Evolutionary conservation across 2,113 vertebrate genomes (phyloP).

Genomic region (Procapra przewalskii): DNA sequence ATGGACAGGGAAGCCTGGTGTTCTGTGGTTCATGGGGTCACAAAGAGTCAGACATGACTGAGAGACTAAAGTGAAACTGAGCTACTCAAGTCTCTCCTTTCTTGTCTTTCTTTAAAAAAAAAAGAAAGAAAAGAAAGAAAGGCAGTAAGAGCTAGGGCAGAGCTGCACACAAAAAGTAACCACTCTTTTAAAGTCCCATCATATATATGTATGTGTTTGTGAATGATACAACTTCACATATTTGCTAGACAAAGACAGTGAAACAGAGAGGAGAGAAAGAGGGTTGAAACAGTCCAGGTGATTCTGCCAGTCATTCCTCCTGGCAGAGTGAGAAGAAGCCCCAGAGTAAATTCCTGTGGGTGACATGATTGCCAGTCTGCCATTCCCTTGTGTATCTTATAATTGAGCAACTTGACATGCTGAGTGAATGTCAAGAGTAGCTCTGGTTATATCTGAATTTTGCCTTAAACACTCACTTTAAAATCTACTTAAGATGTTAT

Average conservation of each 20-base stretch:
- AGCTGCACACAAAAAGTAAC: not conserved
- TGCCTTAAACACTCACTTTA: constrained; percentile 5
- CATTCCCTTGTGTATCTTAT: not conserved
- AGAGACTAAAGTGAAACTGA: not conserved
- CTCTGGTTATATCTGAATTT: not conserved
- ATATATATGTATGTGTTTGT: not conserved
- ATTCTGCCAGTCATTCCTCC: not conserved
- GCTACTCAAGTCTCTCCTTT: not conserved
- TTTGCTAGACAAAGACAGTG: not conserved
- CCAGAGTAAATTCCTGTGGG: not conserved
- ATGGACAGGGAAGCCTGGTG: not conserved
- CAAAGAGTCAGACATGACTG: not conserved
- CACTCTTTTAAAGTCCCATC: not conserved
- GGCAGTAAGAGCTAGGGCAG: not conserved
- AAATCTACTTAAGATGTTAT: not conserved
- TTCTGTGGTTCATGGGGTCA: not conserved
- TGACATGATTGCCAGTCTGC: not conserved
- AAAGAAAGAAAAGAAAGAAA: too few relatives aligned
- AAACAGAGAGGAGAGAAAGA: not conserved
- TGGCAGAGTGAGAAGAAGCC: not conserved
- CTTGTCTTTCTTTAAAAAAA: not conserved
- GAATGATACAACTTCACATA: not conserved
- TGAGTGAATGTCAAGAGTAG: not conserved
- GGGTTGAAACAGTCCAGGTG: not conserved
- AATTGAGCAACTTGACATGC: constrained; percentile 32